Evolutionary conservation across 1,140 invertebrate species (phyloP), one percentile per base, ranked within the genome.

Genomic region (Platyura marginata): DNA sequence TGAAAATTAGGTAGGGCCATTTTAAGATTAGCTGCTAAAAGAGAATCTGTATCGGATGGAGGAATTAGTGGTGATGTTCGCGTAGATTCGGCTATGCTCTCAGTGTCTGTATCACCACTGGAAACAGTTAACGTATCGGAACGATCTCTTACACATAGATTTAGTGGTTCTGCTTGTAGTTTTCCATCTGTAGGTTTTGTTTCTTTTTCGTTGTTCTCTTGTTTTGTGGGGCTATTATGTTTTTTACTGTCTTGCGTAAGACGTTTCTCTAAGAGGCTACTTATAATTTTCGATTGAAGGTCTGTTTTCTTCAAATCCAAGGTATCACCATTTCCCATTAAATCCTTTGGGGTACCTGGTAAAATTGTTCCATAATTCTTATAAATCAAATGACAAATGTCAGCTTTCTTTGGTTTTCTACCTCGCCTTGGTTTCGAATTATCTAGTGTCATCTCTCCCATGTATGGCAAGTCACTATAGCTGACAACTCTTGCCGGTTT

Each of bases 351-450:
- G 5, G 75, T 76, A 1, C 76, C 75, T 0, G 79, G 79, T 19
- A 83, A 70, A n/a, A 85, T 81, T 0, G 80, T 87, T 0, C 83
- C 85, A 51, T 88, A 88, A 54, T 88, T 88, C 49, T 88, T 88
- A 53, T 87, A 87, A 48, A 89, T 88, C n/a, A 90, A 61, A 51
- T 88, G 84, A 48, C 84, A 89, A 46, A 89, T 88, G 53, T 90
- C 85, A 0, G 83, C 83, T 52, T 87, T 89, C 51, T 89, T 89
- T 1, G 85, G 86, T 49, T 90, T 90, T 10, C 86, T 64, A 0
- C 85, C 84, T 46, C 86, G 68, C 22, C 84, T 60, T 0, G 84
- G 84, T 50, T 86, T 80, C 10, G 78, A 81, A 57, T 88, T 84
- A 54, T 88, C 83, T 43, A 89, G 56, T 0, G 83, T 87, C 64